Conservation (phyloP, 1,140 invertebrate genomes). For the Eumaeus atala region DNA sequence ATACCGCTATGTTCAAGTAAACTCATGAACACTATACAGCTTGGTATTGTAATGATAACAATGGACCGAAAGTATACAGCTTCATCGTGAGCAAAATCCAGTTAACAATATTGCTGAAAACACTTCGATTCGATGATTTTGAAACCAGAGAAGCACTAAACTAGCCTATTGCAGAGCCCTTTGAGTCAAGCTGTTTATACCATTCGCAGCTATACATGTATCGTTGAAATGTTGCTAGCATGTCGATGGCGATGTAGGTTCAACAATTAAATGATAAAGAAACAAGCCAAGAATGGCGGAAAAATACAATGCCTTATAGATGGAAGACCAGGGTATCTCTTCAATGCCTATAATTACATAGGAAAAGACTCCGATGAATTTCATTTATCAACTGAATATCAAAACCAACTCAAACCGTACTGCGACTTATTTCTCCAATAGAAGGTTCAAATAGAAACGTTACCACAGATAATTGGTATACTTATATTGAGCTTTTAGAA, state of each 20-base stretch:
- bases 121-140: conserved; percentile 27
- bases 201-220: conserved; percentile 24
- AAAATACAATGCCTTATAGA: not conserved
- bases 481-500: conserved; percentile 3
- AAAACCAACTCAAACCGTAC: conserved; percentile 7
- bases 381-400: not conserved
- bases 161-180: conserved; percentile 27
- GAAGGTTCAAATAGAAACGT: conserved; percentile 11
- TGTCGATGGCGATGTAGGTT: conserved; percentile 50
- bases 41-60: conserved; percentile 35
- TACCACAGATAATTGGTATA: conserved; percentile 9
- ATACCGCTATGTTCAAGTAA: conserved; percentile 37
- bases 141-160: conserved; percentile 17
- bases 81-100: conserved; percentile 26
- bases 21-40: conserved; percentile 30
- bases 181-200: conserved; percentile 22
- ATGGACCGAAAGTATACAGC: conserved; percentile 33
- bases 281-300: not conserved
- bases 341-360: not conserved
- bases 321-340: not conserved
- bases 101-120: too few relatives aligned
- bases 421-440: conserved; percentile 1
- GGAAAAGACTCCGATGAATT: not conserved
- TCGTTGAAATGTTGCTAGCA: conserved; percentile 56
- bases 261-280: conserved; percentile 56